A percentile compares a stretch with the other conserved stretches of the same genome.
phyloP scores from a whole-genome alignment of 2,113 vertebrate genomes.

The human region GRCh38 chr1:80310501-80311000 shows the following conservation, averaged over 20 bases:
- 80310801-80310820: slow-evolving; percentile 17
- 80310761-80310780: background rate
- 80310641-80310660: background rate
- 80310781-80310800: slow-evolving; percentile 1
- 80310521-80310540: background rate
- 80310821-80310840: background rate
- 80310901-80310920: background rate
- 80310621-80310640: background rate
- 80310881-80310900: background rate
- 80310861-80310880: background rate
- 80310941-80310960: background rate
- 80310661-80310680: background rate
- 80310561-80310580: background rate
- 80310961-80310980: slow-evolving; percentile 62
- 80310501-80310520: background rate
- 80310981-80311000: slow-evolving; percentile 49
- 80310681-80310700: background rate
- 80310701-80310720: background rate
- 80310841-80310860: background rate
- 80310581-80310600: background rate
- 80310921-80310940: background rate
- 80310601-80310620: background rate
- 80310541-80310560: background rate
- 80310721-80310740: background rate
- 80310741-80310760: background rate